phyloP scores from a whole-genome alignment of 1,140 invertebrate genomes.

The Phthorimaea operculella region DNA sequence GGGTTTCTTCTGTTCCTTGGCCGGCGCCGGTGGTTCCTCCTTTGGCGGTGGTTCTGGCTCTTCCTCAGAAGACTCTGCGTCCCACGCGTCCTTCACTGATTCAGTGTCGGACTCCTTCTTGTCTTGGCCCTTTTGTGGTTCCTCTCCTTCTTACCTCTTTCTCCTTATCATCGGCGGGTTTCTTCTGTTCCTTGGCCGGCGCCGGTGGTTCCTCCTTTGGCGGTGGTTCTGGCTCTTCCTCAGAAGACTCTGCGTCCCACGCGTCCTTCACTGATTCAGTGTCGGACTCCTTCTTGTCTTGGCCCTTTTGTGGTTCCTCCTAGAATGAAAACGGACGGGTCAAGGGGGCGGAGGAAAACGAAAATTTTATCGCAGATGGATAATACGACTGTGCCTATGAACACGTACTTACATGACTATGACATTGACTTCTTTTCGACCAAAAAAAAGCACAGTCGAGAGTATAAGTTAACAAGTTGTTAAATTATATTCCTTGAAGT shows the following conservation, averaged over 20 bases:
- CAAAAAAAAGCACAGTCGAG: no score
- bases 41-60: conserved; percentile 62
- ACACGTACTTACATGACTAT: no score
- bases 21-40: conserved; percentile 63
- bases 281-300: conserved; percentile 59
- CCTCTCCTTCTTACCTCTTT: conserved; percentile 47
- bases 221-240: conserved; percentile 69
- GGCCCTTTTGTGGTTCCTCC: no score
- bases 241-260: conserved; percentile 83
- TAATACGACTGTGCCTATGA: no score
- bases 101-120: conserved; percentile 67
- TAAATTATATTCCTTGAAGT: no score
- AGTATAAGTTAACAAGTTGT: no score
- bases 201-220: conserved; percentile 64
- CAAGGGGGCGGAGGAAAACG: no score
- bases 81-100: conserved; percentile 84
- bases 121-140: conserved; percentile 30
- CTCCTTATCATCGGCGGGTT: conserved; percentile 26
- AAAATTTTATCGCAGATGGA: no score
- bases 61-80: conserved; percentile 78
- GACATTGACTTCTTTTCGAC: no score
- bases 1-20: conserved; percentile 30
- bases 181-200: conserved; percentile 32
- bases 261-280: conserved; percentile 80
- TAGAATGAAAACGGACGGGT: no score